A percentile compares a stretch with the other conserved stretches of the same genome.
Evolutionary conservation across 2,888 invertebrate genomes (phyloP).

Genomic region (Onthophagus sagittarius): DNA sequence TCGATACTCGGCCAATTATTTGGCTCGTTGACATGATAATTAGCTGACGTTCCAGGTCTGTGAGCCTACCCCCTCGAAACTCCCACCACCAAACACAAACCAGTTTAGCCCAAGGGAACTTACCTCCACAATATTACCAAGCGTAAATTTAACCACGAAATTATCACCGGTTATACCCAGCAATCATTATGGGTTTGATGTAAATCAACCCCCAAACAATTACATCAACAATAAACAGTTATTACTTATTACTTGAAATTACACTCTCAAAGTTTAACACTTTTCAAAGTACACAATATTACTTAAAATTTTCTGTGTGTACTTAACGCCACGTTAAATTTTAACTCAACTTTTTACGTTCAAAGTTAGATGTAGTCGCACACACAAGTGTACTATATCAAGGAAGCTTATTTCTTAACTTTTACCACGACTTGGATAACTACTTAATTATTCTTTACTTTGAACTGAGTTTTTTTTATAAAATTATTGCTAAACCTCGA

Average conservation of each 20-base stretch:
- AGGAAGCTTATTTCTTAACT: not conserved
- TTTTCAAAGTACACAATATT: not conserved
- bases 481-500: too few relatives aligned
- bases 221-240: not conserved
- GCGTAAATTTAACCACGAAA: not conserved
- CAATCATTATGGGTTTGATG: not conserved
- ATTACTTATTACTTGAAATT: not conserved
- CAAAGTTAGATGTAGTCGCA: not conserved
- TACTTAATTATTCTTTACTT: not conserved
- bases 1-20: slow-evolving; percentile 24
- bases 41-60: slow-evolving; percentile 21
- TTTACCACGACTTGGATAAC: not conserved
- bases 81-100: not conserved
- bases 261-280: not conserved
- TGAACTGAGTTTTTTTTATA: not conserved
- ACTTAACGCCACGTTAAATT: not conserved
- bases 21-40: slow-evolving; percentile 25
- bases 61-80: not conserved
- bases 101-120: not conserved
- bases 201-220: not conserved
- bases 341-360: not conserved
- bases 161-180: not conserved
- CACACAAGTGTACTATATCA: not conserved
- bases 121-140: not conserved
- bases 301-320: not conserved